Evolutionary conservation across 2,797 vertebrate species (phyloP).

Genomic region (Pangasius larnaudii): DNA sequence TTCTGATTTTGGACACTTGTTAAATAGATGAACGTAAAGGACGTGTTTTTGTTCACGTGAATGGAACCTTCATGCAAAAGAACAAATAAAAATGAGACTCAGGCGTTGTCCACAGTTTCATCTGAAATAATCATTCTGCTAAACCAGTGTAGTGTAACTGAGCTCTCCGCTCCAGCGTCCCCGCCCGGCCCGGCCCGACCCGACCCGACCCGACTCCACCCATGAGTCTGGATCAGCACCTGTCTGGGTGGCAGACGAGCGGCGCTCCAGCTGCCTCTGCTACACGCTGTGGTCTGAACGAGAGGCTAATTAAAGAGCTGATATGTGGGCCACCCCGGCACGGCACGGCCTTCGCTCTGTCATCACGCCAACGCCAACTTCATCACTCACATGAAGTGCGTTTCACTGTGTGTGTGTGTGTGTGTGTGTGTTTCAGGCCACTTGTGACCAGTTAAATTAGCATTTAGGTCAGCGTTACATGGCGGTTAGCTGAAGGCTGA

Average conservation of each 20-base stretch:
- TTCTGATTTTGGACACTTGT: not conserved
- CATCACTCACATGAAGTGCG: not conserved
- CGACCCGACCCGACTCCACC: not conserved
- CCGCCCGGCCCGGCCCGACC: not conserved
- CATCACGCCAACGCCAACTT: not conserved
- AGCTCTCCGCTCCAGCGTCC: not conserved
- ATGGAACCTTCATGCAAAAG: not conserved
- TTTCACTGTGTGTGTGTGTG: not conserved
- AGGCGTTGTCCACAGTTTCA: not conserved
- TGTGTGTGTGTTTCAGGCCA: not conserved
- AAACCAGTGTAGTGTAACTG: not conserved
- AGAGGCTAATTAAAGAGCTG: slow-evolving; percentile 50
- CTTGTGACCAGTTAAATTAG: slow-evolving; percentile 9
- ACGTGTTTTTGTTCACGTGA: not conserved
- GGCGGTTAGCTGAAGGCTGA: not conserved
- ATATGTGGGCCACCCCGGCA: slow-evolving; percentile 45
- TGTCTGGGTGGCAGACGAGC: slow-evolving; percentile 26
- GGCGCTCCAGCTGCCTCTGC: slow-evolving; percentile 37
- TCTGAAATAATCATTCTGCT: not conserved
- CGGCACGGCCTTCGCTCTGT: not conserved
- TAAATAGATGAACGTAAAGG: not conserved
- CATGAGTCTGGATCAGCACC: not conserved
- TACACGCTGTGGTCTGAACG: slow-evolving; percentile 27
- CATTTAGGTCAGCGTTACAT: not conserved
- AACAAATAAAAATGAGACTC: not conserved